Percentiles rank a stretch among this genome's conserved stretches.
These are phyloP conservation scores for Antitype chi DNA, from an alignment of 2,888 invertebrate species.

Conservation along the genomic window DNA sequence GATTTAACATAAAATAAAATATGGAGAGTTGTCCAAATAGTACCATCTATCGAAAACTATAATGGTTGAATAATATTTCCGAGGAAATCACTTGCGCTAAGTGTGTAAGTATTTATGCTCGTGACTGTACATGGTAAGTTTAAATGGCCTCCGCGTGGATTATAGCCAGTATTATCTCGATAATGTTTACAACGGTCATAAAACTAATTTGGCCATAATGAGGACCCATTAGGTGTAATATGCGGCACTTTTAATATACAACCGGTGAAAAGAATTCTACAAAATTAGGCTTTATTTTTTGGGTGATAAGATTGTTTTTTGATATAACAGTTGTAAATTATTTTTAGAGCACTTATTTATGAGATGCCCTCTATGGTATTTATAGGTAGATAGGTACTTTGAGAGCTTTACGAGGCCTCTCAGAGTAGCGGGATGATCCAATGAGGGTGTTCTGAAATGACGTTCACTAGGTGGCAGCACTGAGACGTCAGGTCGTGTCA, in stretches of 20 bases:
- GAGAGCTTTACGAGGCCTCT: too few relatives aligned
- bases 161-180: slow-evolving; percentile 70
- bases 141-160: slow-evolving; percentile 66
- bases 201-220: slow-evolving; percentile 75
- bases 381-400: not conserved
- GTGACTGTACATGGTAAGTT: slow-evolving; percentile 63
- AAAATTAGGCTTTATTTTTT: slow-evolving; percentile 30
- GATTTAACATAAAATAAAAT: too few relatives aligned
- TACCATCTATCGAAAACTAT: too few relatives aligned
- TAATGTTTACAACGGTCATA: slow-evolving; percentile 74
- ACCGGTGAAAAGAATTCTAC: not conserved
- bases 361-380: not conserved
- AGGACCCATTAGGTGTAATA: slow-evolving; percentile 69
- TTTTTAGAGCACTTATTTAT: not conserved
- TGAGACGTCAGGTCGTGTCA: too few relatives aligned
- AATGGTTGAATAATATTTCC: too few relatives aligned
- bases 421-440: too few relatives aligned
- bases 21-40: too few relatives aligned
- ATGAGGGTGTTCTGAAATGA: too few relatives aligned
- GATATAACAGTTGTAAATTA: too few relatives aligned
- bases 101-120: not conserved
- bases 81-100: not conserved
- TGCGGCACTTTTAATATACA: slow-evolving; percentile 64
- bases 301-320: not conserved
- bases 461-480: too few relatives aligned